A percentile compares a stretch with the other conserved stretches of the same genome.
Evolutionary conservation across 2,888 invertebrate species (phyloP).

Genomic region (Alsophila aescularia): DNA sequence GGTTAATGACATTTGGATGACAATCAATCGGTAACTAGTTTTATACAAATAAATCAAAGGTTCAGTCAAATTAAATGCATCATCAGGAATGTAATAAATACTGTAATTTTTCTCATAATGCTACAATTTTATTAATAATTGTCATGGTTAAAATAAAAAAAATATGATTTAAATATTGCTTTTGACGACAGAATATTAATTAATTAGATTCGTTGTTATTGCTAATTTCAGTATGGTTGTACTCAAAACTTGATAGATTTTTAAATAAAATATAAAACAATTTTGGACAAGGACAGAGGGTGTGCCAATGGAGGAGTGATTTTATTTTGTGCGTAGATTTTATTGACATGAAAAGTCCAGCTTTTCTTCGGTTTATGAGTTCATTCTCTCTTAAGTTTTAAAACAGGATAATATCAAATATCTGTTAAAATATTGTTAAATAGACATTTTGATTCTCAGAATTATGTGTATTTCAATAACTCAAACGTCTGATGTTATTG

Average conservation of each 20-base stretch:
- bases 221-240: slow-evolving; percentile 23
- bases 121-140: slow-evolving; percentile 25
- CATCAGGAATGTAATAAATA: slow-evolving; percentile 34
- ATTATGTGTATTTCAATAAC: too few species aligned
- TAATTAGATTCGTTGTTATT: slow-evolving; percentile 41
- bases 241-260: slow-evolving; percentile 22
- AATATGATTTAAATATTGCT: slow-evolving; percentile 43
- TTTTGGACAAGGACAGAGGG: slow-evolving; percentile 15
- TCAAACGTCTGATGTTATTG: too few species aligned
- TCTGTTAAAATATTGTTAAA: too few species aligned
- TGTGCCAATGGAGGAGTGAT: slow-evolving; percentile 50
- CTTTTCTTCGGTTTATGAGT: not conserved
- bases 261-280: slow-evolving; percentile 20
- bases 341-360: slow-evolving; percentile 30
- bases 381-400: not conserved
- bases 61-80: slow-evolving; percentile 36
- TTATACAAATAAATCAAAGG: slow-evolving; percentile 6
- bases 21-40: slow-evolving; percentile 29
- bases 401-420: too few species aligned
- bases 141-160: slow-evolving; percentile 42
- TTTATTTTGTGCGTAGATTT: slow-evolving; percentile 22
- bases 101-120: slow-evolving; percentile 4
- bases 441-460: too few species aligned
- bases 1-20: slow-evolving; percentile 32
- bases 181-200: slow-evolving; percentile 23